Base-by-base conservation (phyloP, 2,888 invertebrate species). In the Synergus umbraculus region DNA sequence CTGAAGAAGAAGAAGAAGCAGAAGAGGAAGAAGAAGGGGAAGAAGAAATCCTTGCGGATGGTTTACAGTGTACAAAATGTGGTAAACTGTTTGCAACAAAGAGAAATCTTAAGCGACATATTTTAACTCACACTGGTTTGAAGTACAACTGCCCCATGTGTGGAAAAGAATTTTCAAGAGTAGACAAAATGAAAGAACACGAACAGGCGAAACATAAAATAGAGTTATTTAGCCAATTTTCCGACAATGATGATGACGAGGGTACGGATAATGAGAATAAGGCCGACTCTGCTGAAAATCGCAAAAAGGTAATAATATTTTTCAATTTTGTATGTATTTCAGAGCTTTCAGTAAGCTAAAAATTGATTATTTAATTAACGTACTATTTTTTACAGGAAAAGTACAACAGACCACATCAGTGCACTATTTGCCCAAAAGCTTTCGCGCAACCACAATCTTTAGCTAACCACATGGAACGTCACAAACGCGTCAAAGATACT, bases 41-140 rank as follows among this genome's bases (percentile, higher is more conserved):
- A 5, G 86, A 86, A 46, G 88, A 90, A 80, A 82, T 89, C 76
- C 88, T 88, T 0, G 76, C 84, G n/a, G 87, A 88, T 65, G 89
- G 86, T 80, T 60, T 91, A 37, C 90, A 91, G 37, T 91, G 91
- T 46, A 90, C 89, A 15, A 88, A 91, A 69, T 91, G 91, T 79
- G 90, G 91, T 15, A 90, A 90, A 83, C 81, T 90, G 12, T 90
- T 91, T 77, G 89, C 90, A 0, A 91, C 91, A 4, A 88, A 90
- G 44, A 85, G 89, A 76, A 91, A 91, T 81, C 85, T 91, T 5
- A 91, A 91, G 60, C 88, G 90, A 76, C 91, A 91, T 77, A 83
- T 91, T 37, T 87, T 89, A 5, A 91, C 90, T 2, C 91, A 91
- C 73, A 90, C 89, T 60, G 90, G 91, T n/a, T 85, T 89, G 7